Evolutionary conservation across 2,113 vertebrate species (phyloP).

Genomic region (Phylloscopus trochilus): DNA sequence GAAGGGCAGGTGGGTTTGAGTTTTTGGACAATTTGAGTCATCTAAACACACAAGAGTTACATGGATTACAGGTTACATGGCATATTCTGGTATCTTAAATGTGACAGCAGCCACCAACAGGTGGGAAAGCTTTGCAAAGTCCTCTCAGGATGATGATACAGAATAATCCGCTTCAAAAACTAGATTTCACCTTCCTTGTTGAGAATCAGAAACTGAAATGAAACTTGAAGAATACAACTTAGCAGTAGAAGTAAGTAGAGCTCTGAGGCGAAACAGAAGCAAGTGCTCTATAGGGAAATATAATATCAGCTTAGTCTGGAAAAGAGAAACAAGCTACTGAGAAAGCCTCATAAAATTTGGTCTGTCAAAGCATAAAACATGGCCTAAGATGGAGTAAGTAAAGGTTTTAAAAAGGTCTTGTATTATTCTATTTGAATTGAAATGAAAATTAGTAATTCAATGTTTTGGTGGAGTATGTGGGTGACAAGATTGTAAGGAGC

Average conservation of each 20-base stretch:
- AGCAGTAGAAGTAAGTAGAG: not conserved
- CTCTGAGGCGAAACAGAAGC: not conserved
- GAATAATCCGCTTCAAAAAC: not conserved
- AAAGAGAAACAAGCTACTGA: not conserved
- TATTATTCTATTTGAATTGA: not conserved
- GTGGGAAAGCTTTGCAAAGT: not conserved
- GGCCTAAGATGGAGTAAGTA: too few species aligned
- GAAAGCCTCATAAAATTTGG: accelerated
- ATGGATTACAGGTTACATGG: not conserved
- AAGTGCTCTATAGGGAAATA: not conserved
- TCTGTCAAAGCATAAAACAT: not conserved
- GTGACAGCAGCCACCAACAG: not conserved
- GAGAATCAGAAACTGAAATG: not conserved
- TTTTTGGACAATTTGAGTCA: not conserved
- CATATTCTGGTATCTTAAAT: not conserved
- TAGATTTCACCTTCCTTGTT: not conserved
- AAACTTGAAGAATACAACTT: not conserved
- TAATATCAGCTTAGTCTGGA: not conserved
- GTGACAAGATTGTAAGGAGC: not conserved
- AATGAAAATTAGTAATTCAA: not conserved
- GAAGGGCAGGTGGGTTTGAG: not conserved
- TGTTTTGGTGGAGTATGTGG: not conserved
- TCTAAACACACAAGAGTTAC: not conserved
- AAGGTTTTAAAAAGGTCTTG: not conserved
- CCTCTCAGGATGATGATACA: not conserved